Conservation (phyloP, 2,797 vertebrate species). For the Natrix natrix region DNA sequence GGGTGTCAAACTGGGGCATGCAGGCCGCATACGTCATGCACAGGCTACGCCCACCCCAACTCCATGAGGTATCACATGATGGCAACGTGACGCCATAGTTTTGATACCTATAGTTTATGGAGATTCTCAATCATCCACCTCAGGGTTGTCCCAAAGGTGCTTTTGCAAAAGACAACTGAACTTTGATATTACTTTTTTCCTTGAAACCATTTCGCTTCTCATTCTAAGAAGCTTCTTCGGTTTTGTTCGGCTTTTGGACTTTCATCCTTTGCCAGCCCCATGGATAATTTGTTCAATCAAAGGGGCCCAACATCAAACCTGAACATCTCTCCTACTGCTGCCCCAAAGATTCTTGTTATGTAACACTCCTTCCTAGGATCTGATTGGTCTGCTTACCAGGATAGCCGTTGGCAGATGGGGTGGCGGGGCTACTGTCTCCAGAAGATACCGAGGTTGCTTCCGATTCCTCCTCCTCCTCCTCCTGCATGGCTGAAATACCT, state of each 20-base stretch:
- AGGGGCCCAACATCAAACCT: not conserved
- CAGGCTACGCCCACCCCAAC: too few species aligned
- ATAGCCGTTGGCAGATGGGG: slow-evolving; percentile 28
- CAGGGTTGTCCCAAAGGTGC: not conserved
- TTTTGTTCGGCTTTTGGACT: not conserved
- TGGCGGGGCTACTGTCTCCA: slow-evolving; percentile 6
- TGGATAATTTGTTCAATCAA: too few species aligned
- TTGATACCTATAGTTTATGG: too few species aligned
- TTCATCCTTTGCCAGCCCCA: too few species aligned
- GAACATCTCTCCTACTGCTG: not conserved
- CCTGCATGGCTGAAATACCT: slow-evolving; percentile 29
- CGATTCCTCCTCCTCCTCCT: slow-evolving; percentile 31
- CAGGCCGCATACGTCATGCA: too few species aligned
- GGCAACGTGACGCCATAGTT: accelerated
- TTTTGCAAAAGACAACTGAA: not conserved
- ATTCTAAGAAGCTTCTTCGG: not conserved
- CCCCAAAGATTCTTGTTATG: not conserved
- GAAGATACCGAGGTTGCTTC: slow-evolving; percentile 35
- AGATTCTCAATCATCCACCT: not conserved
- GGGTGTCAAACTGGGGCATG: too few species aligned
- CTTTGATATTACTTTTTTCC: not conserved
- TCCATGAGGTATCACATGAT: too few species aligned
- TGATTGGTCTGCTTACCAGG: slow-evolving; percentile 4
- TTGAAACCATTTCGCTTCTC: not conserved
- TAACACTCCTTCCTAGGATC: not conserved